Percentiles rank a stretch among this genome's conserved stretches.
These are phyloP conservation scores for Drosophila ambigua DNA, from an alignment of 1,140 invertebrate species.

Conservation along the genomic window DNA sequence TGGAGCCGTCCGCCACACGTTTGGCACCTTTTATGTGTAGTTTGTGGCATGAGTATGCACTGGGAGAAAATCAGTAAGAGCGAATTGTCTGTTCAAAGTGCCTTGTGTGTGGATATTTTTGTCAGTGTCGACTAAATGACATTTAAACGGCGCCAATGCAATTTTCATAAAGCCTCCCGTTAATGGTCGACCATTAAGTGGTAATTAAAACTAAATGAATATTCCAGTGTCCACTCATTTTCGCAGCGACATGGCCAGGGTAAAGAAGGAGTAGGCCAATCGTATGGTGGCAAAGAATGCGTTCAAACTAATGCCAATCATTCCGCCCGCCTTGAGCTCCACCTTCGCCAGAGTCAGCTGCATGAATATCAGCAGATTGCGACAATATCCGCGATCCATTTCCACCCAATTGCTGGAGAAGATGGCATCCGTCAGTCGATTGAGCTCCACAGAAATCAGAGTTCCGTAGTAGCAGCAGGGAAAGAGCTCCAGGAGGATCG, in stretches of 20 bases:
- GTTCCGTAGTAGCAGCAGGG: slow-evolving; percentile 48
- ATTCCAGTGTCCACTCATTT: slow-evolving; percentile 45
- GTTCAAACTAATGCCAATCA: slow-evolving; percentile 46
- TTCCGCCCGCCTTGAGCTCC: slow-evolving; percentile 26
- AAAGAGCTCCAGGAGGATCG: slow-evolving; percentile 40
- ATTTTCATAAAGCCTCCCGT: slow-evolving; percentile 54
- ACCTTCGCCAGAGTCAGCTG: slow-evolving; percentile 28
- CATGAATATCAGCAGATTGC: slow-evolving; percentile 27
- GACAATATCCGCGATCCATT: slow-evolving; percentile 26
- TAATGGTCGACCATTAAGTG: slow-evolving; percentile 54
- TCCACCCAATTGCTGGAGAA: slow-evolving; percentile 41
- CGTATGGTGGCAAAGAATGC: slow-evolving; percentile 41
- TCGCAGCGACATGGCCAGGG: slow-evolving; percentile 43
- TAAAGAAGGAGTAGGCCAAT: slow-evolving; percentile 37
- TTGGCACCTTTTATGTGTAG: slow-evolving; percentile 35
- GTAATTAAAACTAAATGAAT: slow-evolving; percentile 48
- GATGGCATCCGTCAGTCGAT: slow-evolving; percentile 27
- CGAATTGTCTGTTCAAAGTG: neutral
- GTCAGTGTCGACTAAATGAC: slow-evolving; percentile 36
- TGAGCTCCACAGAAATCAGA: slow-evolving; percentile 30
- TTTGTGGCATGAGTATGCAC: neutral
- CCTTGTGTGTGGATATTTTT: neutral
- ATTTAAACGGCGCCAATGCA: slow-evolving; percentile 66
- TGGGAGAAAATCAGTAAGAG: neutral
- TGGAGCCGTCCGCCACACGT: neutral